Conservation (phyloP, 2,888 invertebrate genomes). For the Lycaena phlaeas region DNA sequence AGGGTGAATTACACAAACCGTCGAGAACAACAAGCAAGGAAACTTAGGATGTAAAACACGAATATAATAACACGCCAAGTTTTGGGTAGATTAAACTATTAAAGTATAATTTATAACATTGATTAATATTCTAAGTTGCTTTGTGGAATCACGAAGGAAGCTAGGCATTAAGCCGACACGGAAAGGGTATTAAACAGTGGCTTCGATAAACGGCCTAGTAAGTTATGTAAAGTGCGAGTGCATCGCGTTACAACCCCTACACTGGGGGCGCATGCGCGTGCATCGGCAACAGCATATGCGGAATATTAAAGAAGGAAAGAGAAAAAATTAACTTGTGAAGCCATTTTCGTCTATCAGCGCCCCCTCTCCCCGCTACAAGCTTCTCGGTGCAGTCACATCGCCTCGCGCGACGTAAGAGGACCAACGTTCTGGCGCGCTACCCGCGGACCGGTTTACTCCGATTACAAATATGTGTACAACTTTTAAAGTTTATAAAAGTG, state of each 20-base stretch:
- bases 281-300: constrained; percentile 71
- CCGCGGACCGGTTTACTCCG: too few relatives aligned
- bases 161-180: constrained; percentile 59
- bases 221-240: constrained; percentile 73
- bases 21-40: background rate
- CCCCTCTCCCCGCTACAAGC: constrained; percentile 59
- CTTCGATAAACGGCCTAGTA: constrained; percentile 68
- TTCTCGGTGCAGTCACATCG: constrained; percentile 56
- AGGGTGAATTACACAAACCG: too few relatives aligned
- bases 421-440: constrained; percentile 32
- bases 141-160: constrained; percentile 41
- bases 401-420: constrained; percentile 45
- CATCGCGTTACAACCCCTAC: constrained; percentile 68
- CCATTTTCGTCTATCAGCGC: constrained; percentile 70
- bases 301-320: constrained; percentile 73
- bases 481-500: constrained; percentile 25
- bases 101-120: constrained; percentile 32
- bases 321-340: constrained; percentile 74
- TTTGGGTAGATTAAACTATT: constrained; percentile 35
- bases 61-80: constrained; percentile 44
- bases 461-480: constrained; percentile 46
- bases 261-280: constrained; percentile 58
- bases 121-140: constrained; percentile 50
- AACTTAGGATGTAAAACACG: constrained; percentile 14
- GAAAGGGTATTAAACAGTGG: constrained; percentile 66